Percentiles rank a stretch among this genome's conserved stretches.
phyloP scores from a whole-genome alignment of 2,888 invertebrate species.

The Lycaena phlaeas region DNA sequence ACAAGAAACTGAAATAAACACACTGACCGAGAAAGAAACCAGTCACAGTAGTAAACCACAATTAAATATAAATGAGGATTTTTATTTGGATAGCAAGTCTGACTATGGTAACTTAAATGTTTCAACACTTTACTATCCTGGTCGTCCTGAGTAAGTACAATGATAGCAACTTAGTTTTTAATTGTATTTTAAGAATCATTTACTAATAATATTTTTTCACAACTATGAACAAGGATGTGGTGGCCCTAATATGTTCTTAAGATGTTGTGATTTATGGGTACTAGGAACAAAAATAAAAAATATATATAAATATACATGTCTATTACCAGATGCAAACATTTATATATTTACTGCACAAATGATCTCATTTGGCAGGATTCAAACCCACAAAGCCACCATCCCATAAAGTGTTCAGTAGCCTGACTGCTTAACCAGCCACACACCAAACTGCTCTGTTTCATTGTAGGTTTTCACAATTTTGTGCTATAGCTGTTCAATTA shows the following conservation, averaged over 20 bases:
- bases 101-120: slow-evolving; percentile 73
- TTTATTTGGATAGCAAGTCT: slow-evolving; percentile 72
- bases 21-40: not conserved
- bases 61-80: slow-evolving; percentile 36
- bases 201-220: not conserved
- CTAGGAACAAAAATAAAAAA: too few relatives aligned
- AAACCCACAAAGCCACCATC: too few relatives aligned
- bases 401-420: too few relatives aligned
- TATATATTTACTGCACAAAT: too few relatives aligned
- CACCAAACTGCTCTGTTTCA: too few relatives aligned
- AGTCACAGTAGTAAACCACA: not conserved
- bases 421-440: too few relatives aligned
- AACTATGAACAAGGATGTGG: not conserved
- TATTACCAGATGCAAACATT: too few relatives aligned
- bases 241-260: not conserved
- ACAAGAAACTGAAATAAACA: slow-evolving; percentile 13
- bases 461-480: too few relatives aligned
- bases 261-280: too few relatives aligned
- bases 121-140: slow-evolving; percentile 75
- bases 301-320: not conserved
- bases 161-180: slow-evolving; percentile 3
- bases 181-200: not conserved
- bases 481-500: too few relatives aligned
- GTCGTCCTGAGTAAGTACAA: slow-evolving; percentile 74
- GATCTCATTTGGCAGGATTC: too few relatives aligned